A percentile compares a stretch with the other conserved stretches of the same genome.
Conservation (phyloP, 2,113 vertebrate species). For the Chitala chitala region DNA sequence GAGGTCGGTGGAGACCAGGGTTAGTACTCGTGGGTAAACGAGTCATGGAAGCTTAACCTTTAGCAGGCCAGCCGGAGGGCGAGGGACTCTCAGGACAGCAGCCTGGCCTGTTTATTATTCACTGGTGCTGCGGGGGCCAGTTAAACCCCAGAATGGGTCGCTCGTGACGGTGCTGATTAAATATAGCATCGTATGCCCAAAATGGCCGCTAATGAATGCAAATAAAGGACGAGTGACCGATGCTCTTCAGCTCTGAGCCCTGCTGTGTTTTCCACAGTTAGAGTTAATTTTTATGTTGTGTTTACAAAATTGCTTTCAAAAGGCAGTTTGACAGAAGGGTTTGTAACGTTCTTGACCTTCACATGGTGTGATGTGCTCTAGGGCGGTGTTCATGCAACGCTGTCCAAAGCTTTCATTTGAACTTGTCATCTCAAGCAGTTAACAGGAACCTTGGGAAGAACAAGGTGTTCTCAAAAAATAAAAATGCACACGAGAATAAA, state of each 20-base stretch:
- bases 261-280: not conserved
- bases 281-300: too few species aligned
- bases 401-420: too few species aligned
- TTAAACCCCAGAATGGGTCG: constrained; percentile 45
- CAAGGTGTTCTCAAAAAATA: too few species aligned
- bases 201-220: constrained; percentile 31
- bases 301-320: too few species aligned
- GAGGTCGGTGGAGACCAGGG: too few species aligned
- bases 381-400: too few species aligned
- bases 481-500: too few species aligned
- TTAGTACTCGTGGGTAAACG: constrained; percentile 22
- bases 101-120: constrained; percentile 45
- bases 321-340: too few species aligned
- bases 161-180: constrained; percentile 49
- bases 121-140: constrained; percentile 38
- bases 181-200: constrained; percentile 42
- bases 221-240: not conserved
- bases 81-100: constrained; percentile 36
- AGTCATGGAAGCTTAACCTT: constrained; percentile 29
- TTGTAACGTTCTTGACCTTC: too few species aligned
- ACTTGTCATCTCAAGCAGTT: too few species aligned
- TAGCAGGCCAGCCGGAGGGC: constrained; percentile 18
- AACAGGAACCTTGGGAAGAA: too few species aligned
- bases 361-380: too few species aligned
- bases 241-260: not conserved